Evolutionary conservation across 2,888 invertebrate species (phyloP).

Genomic region (Xestia rhomboidea): DNA sequence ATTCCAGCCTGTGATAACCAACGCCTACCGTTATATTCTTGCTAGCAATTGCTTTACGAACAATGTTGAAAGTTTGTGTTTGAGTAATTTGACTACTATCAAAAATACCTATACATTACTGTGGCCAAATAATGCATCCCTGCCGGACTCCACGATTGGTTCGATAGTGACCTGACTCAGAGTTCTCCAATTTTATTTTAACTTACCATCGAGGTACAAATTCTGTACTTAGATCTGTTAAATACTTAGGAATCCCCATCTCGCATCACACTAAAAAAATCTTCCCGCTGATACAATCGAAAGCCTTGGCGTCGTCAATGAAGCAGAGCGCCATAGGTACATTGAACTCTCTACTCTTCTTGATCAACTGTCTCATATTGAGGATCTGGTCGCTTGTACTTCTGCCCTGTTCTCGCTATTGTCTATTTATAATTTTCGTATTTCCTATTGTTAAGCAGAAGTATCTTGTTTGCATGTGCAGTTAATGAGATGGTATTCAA

Average conservation of each 20-base stretch:
- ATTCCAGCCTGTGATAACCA: neutral
- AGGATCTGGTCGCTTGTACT: neutral
- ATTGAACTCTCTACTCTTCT: neutral
- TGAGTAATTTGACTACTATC: too few relatives aligned
- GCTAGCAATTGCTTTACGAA: neutral
- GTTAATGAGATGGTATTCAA: neutral
- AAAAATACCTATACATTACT: neutral
- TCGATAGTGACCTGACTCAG: neutral
- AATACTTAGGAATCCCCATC: neutral
- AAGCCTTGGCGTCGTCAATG: neutral
- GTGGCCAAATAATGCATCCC: neutral
- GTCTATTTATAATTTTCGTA: neutral
- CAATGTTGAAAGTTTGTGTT: neutral
- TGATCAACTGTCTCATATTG: neutral
- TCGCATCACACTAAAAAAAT: neutral
- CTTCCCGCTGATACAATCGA: neutral
- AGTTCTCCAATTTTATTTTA: neutral
- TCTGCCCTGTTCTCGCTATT: neutral
- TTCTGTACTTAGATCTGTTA: neutral
- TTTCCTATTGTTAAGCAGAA: neutral
- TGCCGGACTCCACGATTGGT: neutral
- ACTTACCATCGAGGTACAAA: neutral
- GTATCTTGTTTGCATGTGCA: neutral
- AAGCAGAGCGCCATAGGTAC: neutral
- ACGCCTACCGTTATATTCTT: neutral